These are phyloP conservation scores for Sinodicranocentrus sp. DNA, from an alignment of 2,888 invertebrate species.

Conservation along the genomic window DNA sequence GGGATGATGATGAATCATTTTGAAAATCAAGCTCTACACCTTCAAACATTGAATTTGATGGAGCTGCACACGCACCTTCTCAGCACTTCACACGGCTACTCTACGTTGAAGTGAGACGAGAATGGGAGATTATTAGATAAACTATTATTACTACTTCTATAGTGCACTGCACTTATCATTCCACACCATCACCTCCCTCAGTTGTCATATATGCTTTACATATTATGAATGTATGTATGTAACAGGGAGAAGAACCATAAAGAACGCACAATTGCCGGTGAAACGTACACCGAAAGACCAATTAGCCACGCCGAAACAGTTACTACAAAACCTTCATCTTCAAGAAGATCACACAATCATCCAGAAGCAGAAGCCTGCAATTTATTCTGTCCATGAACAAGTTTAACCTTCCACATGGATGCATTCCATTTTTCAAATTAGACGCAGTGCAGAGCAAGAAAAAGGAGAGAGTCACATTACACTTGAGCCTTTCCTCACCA, in stretches of 20 bases:
- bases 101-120: background rate
- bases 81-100: no score
- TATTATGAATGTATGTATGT: background rate
- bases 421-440: slow-evolving; percentile 53
- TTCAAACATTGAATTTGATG: background rate
- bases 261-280: slow-evolving; percentile 31
- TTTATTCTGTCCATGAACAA: slow-evolving; percentile 57
- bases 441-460: slow-evolving; percentile 19
- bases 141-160: background rate
- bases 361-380: slow-evolving; percentile 35
- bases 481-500: slow-evolving; percentile 22
- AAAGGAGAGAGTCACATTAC: slow-evolving; percentile 42
- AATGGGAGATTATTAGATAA: slow-evolving; percentile 17
- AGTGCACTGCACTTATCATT: background rate
- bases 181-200: background rate
- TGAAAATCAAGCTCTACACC: slow-evolving; percentile 1
- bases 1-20: slow-evolving; percentile 40
- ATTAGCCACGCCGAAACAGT: slow-evolving; percentile 64
- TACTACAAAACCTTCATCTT: slow-evolving; percentile 21
- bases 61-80: background rate
- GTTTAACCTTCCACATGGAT: slow-evolving; percentile 57
- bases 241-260: background rate
- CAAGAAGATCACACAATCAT: slow-evolving; percentile 22
- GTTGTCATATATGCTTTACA: background rate
- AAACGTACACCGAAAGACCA: slow-evolving; percentile 47